Evolutionary conservation across 2,888 invertebrate genomes (phyloP).

Genomic region (Drosophila atroscutellata): DNA sequence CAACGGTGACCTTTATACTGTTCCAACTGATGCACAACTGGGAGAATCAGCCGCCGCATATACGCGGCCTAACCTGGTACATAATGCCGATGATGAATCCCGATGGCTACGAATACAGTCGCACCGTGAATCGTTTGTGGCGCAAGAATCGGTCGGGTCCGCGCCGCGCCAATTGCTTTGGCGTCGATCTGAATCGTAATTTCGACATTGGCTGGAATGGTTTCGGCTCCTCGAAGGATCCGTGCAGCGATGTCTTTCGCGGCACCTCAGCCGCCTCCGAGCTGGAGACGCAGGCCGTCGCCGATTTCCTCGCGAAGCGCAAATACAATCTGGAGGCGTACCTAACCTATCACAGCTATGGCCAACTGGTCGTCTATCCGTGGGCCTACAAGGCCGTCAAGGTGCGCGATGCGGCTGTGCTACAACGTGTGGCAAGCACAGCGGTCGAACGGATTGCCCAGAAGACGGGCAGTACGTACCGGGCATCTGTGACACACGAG

Average conservation of each 20-base stretch:
- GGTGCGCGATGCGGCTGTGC: conserved; percentile 69
- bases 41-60: conserved; percentile 87
- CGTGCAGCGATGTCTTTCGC: conserved; percentile 92
- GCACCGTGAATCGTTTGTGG: conserved; percentile 92
- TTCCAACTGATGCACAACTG: conserved; percentile 89
- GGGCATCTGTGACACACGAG: conserved; percentile 78
- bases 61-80: conserved; percentile 93
- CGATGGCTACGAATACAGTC: conserved; percentile 94
- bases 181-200: conserved; percentile 94
- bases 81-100: conserved; percentile 92
- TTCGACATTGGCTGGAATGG: conserved; percentile 95
- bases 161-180: conserved; percentile 86
- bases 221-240: conserved; percentile 86
- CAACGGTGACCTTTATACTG: conserved; percentile 91
- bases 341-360: conserved; percentile 92
- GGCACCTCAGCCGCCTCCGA: conserved; percentile 93
- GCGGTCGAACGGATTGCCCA: conserved; percentile 78
- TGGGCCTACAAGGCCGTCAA: conserved; percentile 83
- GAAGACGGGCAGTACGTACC: conserved; percentile 77
- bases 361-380: conserved; percentile 82
- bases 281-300: conserved; percentile 90
- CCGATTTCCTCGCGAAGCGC: conserved; percentile 86
- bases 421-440: conserved; percentile 78
- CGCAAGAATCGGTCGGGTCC: conserved; percentile 89
- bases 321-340: conserved; percentile 88